These are phyloP conservation scores for Mohoua ochrocephala DNA, from an alignment of 2,113 vertebrate genomes.

Conservation along the genomic window DNA sequence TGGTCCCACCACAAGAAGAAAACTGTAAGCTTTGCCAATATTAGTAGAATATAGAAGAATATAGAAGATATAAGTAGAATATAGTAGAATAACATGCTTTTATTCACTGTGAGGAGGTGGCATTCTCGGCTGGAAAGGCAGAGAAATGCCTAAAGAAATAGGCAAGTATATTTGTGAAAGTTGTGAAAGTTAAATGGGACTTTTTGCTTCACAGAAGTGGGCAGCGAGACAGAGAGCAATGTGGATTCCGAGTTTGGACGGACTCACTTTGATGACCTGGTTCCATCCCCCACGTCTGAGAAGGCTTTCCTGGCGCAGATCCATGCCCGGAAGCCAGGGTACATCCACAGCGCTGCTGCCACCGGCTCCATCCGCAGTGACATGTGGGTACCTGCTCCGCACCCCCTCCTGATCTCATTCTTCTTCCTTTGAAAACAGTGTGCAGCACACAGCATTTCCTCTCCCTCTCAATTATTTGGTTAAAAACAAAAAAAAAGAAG, in stretches of 20 bases:
- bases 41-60: not conserved
- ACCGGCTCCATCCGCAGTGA: conserved; percentile 69
- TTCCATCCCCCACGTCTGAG: conserved; percentile 83
- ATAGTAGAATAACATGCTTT: not conserved
- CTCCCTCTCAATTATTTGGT: not conserved
- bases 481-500: not conserved
- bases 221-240: conserved; percentile 88
- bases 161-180: no score
- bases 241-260: conserved; percentile 87
- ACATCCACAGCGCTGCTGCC: conserved; percentile 62
- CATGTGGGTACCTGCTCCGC: conserved; percentile 60
- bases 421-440: not conserved
- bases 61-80: no score
- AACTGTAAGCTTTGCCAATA: not conserved
- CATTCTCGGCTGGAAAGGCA: not conserved
- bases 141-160: not conserved
- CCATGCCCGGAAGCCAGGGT: conserved; percentile 80
- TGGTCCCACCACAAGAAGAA: not conserved
- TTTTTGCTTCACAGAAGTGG: conserved; percentile 76
- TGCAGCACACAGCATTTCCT: not conserved
- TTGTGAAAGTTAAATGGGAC: not conserved
- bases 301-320: conserved; percentile 85
- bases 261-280: conserved; percentile 82
- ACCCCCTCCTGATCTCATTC: not conserved
- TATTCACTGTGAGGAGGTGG: not conserved